These are phyloP conservation scores for Crossocerus cetratus DNA, from an alignment of 2,888 invertebrate genomes.

Conservation along the genomic window DNA sequence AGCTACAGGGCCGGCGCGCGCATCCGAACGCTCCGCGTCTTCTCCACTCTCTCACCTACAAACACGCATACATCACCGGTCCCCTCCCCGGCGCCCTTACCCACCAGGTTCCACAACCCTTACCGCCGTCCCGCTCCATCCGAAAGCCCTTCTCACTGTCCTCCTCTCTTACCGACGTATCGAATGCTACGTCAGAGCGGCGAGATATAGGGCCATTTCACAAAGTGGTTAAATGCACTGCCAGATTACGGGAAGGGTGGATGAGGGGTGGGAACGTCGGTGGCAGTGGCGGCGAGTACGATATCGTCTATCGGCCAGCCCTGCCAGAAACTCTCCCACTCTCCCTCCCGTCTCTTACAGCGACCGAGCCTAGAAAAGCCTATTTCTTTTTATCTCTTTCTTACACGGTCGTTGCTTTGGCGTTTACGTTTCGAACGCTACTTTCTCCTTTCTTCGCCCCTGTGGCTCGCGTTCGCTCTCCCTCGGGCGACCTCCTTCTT, in stretches of 20 bases:
- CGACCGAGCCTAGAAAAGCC: slow-evolving; percentile 25
- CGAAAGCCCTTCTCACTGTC: slow-evolving; percentile 34
- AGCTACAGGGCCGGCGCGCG: slow-evolving; percentile 44
- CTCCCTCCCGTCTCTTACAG: slow-evolving; percentile 12
- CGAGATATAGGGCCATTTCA: slow-evolving; percentile 72
- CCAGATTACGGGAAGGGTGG: slow-evolving; percentile 67
- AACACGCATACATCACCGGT: slow-evolving; percentile 25
- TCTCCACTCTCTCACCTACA: slow-evolving; percentile 13
- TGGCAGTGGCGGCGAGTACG: slow-evolving; percentile 26
- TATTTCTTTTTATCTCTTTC: slow-evolving; percentile 9
- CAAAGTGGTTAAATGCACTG: slow-evolving; percentile 76
- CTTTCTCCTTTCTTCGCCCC: slow-evolving; percentile 4
- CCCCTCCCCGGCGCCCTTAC: slow-evolving; percentile 18
- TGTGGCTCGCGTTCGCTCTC: neutral
- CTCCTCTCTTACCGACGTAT: slow-evolving; percentile 65
- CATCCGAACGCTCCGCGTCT: slow-evolving; percentile 29
- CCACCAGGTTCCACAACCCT: slow-evolving; percentile 1
- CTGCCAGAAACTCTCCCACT: slow-evolving; percentile 11
- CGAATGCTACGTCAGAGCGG: slow-evolving; percentile 73
- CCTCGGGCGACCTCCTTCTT: slow-evolving; percentile 19
- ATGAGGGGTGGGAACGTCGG: slow-evolving; percentile 16
- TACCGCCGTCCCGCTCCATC: slow-evolving; percentile 14
- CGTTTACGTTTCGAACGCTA: slow-evolving; percentile 13
- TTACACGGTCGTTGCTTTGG: neutral
- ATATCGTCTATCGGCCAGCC: slow-evolving; percentile 45